phyloP scores from a whole-genome alignment of 2,797 vertebrate genomes.

The Discoglossus pictus region DNA sequence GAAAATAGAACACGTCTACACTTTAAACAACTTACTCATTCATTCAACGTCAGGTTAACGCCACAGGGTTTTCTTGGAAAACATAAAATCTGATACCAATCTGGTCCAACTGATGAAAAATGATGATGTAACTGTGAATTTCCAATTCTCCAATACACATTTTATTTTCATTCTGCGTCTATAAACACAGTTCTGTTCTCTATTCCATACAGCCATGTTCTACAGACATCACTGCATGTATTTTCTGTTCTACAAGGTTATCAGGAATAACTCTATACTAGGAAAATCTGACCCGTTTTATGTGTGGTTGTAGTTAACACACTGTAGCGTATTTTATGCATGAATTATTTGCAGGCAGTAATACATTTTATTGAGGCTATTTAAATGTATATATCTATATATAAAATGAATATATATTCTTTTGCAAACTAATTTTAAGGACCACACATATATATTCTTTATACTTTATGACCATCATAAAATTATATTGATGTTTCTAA shows the following conservation, averaged over 20 bases:
- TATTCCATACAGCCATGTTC: too few species aligned
- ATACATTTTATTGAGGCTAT: neutral
- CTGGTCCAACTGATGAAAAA: slow-evolving; percentile 25
- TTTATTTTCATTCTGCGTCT: neutral
- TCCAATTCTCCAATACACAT: slow-evolving; percentile 8
- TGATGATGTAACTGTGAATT: slow-evolving; percentile 19
- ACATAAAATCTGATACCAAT: slow-evolving; percentile 25
- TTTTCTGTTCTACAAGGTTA: too few species aligned
- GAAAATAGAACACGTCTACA: slow-evolving; percentile 15
- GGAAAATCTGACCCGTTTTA: too few species aligned
- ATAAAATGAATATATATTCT: too few species aligned
- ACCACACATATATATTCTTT: too few species aligned
- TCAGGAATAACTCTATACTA: too few species aligned
- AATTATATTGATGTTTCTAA: too few species aligned
- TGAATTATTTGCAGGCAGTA: neutral
- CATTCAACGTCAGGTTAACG: neutral
- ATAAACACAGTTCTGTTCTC: too few species aligned
- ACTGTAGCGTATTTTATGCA: too few species aligned
- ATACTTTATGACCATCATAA: too few species aligned
- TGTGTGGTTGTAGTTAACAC: too few species aligned
- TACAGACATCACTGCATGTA: too few species aligned
- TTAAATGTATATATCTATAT: neutral
- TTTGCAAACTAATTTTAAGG: neutral
- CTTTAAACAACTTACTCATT: slow-evolving; percentile 36
- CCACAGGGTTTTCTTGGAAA: slow-evolving; percentile 10